A percentile compares a stretch with the other conserved stretches of the same genome.
phyloP scores from a whole-genome alignment of 2,113 vertebrate genomes.

The Oenanthe melanoleuca region DNA sequence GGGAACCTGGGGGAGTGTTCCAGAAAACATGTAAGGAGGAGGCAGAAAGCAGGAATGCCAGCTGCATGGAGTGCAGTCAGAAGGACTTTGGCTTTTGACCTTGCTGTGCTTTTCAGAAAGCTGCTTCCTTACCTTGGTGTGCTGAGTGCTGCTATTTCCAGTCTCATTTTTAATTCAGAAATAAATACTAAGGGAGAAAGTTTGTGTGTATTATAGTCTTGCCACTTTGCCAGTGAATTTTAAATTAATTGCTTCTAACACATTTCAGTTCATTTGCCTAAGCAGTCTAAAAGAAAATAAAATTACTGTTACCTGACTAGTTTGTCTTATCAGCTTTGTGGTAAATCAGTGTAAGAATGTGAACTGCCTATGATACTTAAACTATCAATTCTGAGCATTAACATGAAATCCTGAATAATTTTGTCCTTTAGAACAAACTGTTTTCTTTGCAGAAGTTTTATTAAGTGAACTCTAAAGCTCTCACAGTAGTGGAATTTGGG shows the following conservation, averaged over 20 bases:
- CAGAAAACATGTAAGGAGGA: not conserved
- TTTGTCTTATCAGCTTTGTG: not conserved
- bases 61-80: not conserved
- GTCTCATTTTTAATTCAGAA: not conserved
- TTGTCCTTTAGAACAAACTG: not conserved
- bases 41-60: not conserved
- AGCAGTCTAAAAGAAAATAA: not conserved
- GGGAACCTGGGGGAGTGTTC: not conserved
- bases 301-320: not conserved
- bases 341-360: not conserved
- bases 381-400: not conserved
- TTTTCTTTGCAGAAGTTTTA: not conserved
- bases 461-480: not conserved
- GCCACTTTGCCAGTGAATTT: not conserved
- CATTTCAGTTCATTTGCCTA: not conserved
- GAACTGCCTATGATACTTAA: not conserved
- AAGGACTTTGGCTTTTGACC: constrained; percentile 49
- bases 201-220: not conserved
- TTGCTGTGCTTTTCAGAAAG: not conserved
- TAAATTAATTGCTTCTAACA: not conserved
- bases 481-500: not conserved
- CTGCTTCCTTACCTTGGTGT: not conserved
- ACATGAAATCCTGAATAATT: not conserved
- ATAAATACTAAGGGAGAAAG: not conserved
- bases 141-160: not conserved